A percentile compares a stretch with the other conserved stretches of the same genome.
Conservation (phyloP, 2,113 vertebrate genomes). For the Cepphus grylle region DNA sequence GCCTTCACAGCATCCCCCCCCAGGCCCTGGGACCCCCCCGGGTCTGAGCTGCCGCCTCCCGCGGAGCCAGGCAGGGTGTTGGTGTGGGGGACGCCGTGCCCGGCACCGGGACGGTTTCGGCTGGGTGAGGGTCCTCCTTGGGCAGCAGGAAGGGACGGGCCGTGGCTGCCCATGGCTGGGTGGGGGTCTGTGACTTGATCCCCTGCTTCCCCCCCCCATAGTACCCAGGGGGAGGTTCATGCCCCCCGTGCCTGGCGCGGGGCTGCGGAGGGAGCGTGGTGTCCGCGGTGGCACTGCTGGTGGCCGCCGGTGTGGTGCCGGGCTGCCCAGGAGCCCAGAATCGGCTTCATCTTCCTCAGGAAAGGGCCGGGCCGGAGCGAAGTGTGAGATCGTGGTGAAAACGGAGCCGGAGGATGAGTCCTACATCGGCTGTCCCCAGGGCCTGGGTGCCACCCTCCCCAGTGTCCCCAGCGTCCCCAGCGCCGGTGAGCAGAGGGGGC, state of each 20-base stretch:
- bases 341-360: not conserved
- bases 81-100: not conserved
- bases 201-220: not conserved
- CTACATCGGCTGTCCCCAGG: not conserved
- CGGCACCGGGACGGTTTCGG: accelerated
- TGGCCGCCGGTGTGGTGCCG: constrained; percentile 48
- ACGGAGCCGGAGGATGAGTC: not conserved
- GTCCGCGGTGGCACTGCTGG: no score
- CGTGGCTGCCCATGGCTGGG: not conserved
- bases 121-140: not conserved
- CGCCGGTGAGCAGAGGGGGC: not conserved
- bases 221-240: not conserved
- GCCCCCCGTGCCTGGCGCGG: not conserved
- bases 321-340: constrained; percentile 66
- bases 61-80: not conserved
- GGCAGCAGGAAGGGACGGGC: not conserved
- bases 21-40: no score
- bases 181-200: not conserved
- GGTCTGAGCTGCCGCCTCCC: not conserved
- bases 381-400: not conserved
- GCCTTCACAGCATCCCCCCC: no score
- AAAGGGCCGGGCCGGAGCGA: not conserved
- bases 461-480: no score
- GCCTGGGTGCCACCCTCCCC: not conserved
- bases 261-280: not conserved